Evolutionary conservation across 2,888 invertebrate genomes (phyloP), one percentile per base, ranked within the genome.

Genomic region (Mylabris sibirica): DNA sequence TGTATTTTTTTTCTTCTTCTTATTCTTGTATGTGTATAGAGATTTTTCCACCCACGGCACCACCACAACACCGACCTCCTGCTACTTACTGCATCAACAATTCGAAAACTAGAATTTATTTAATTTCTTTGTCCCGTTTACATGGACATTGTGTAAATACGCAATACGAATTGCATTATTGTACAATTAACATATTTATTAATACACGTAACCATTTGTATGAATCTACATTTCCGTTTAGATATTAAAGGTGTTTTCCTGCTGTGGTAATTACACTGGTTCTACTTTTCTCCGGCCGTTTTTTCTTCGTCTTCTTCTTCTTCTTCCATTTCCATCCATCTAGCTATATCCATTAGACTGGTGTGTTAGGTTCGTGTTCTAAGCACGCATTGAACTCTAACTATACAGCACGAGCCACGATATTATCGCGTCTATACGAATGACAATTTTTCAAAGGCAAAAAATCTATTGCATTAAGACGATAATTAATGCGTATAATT

Each of bases 401-500:
- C 26, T 26, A 26, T 64, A 38, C 41, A 63, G 73, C 73, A 73
- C 73, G 71, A 71, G 73, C 69, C 64, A 17, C 69, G 69, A 73
- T 73, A 66, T 68, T 71, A 73, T 71, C 73, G 8, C 8, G 63
- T 59, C 64, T 22, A 60, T 49, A 66, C 63, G 65, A 71, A 69
- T 71, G 71, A 72, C 66, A 67, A 73, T 72, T 73, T 71, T 68
- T 70, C 22, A 53, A 20, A 17, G n/a, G 6, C 4, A 41, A 41
- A 20, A 49, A 49, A 20, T 24, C 12, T 24, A 17, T 20, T 9
- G 20, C 49, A 20, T 20, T 20, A 24, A 57, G 22, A 20, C 4
- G 1, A 24, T 57, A 57, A 57, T 57, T 57, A 26, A 57, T 57
- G n/a, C 5, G 24, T 26, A 26, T n/a, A 57, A 12, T 57, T 26